These are phyloP conservation scores for Pleuronectes platessa DNA, from an alignment of 2,113 vertebrate species.

Conservation along the genomic window DNA sequence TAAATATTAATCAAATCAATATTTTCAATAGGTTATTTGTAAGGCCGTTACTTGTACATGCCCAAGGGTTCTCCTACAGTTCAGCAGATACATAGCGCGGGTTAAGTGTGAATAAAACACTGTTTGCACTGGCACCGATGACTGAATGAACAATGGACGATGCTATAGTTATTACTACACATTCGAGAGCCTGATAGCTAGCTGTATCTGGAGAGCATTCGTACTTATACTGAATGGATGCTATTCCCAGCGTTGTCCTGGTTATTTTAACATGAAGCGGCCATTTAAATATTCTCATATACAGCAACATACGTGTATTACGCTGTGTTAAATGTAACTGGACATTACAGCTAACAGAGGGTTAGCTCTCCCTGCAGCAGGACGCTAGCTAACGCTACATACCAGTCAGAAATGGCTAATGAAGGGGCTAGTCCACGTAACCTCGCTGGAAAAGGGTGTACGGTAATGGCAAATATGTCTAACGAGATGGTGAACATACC, in stretches of 20 bases:
- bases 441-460: background rate
- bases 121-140: background rate
- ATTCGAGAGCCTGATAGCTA: conserved; percentile 45
- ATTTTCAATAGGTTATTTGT: background rate
- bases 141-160: conserved; percentile 66
- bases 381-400: conserved; percentile 29
- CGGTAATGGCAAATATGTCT: background rate
- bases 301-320: background rate
- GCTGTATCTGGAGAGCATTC: background rate
- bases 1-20: background rate
- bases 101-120: background rate
- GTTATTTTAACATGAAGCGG: accelerated
- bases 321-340: background rate
- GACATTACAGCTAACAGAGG: conserved; percentile 20
- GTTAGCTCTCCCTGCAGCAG: conserved; percentile 40
- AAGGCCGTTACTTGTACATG: too few species aligned
- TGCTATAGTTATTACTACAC: conserved; percentile 17
- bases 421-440: background rate
- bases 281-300: accelerated
- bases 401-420: conserved; percentile 23
- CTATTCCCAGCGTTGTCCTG: background rate
- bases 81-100: background rate
- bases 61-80: background rate
- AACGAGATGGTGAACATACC: conserved; percentile 31
- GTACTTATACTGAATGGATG: background rate